phyloP scores from a whole-genome alignment of 1,140 invertebrate species.

The Protaetia brevitarsis region DNA sequence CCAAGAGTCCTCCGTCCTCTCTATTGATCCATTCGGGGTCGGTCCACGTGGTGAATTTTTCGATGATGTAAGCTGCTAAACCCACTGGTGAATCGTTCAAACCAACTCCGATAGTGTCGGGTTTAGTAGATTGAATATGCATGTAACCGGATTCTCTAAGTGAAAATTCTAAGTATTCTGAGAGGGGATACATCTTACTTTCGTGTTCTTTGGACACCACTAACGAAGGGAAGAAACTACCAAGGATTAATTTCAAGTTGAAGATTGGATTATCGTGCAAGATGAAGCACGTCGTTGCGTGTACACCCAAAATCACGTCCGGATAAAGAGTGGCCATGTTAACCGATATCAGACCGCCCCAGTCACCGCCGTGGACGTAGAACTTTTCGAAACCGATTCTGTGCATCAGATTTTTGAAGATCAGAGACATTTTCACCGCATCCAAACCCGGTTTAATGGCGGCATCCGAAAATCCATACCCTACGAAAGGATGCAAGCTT shows the following conservation, averaged over 20 bases:
- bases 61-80: slow-evolving; percentile 71
- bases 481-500: slow-evolving; percentile 24
- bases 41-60: slow-evolving; percentile 70
- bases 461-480: slow-evolving; percentile 77
- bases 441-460: slow-evolving; percentile 62
- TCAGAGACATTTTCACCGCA: slow-evolving; percentile 60
- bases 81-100: slow-evolving; percentile 63
- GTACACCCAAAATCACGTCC: slow-evolving; percentile 64
- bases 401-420: slow-evolving; percentile 83
- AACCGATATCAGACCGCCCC: slow-evolving; percentile 64
- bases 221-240: slow-evolving; percentile 54
- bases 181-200: slow-evolving; percentile 60
- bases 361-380: slow-evolving; percentile 84
- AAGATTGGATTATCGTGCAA: slow-evolving; percentile 43
- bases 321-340: slow-evolving; percentile 67
- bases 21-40: slow-evolving; percentile 41
- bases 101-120: slow-evolving; percentile 77
- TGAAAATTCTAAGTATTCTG: slow-evolving; percentile 49
- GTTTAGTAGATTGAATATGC: slow-evolving; percentile 85
- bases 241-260: slow-evolving; percentile 56
- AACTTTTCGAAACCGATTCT: slow-evolving; percentile 74
- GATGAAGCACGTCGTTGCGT: slow-evolving; percentile 62
- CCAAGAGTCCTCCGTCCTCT: slow-evolving; percentile 29
- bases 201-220: slow-evolving; percentile 55
- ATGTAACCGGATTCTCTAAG: slow-evolving; percentile 76